Conservation (phyloP, 2,888 invertebrate genomes). For the Sesia apiformis region DNA sequence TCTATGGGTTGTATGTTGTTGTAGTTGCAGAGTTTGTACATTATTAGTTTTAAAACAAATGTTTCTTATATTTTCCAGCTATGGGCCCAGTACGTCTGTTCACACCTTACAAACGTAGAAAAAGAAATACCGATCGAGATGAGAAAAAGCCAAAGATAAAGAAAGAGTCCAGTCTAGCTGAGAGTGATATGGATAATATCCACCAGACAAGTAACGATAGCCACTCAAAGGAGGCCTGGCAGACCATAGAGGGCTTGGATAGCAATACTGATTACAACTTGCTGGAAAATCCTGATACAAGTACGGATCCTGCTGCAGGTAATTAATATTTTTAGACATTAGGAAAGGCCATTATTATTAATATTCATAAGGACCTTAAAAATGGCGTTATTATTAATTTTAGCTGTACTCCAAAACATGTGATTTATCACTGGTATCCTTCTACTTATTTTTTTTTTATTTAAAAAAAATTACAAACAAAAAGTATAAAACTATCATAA, state of each 20-base stretch:
- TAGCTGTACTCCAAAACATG: too few relatives aligned
- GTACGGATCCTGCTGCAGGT: too few relatives aligned
- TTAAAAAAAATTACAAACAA: too few relatives aligned
- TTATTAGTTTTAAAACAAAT: not conserved
- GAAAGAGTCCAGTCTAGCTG: constrained; percentile 67
- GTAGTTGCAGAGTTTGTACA: too few relatives aligned
- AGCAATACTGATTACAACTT: constrained; percentile 75
- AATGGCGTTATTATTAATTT: not conserved
- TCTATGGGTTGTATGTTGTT: too few relatives aligned
- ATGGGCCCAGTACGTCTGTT: constrained; percentile 93
- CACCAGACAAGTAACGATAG: constrained; percentile 56
- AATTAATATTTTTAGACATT: too few relatives aligned
- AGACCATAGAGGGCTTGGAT: constrained; percentile 79
- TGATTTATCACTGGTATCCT: too few relatives aligned
- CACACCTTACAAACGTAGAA: constrained; percentile 92
- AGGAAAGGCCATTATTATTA: too few relatives aligned
- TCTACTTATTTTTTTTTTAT: too few relatives aligned
- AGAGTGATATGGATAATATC: constrained; percentile 74
- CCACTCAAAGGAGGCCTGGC: constrained; percentile 77
- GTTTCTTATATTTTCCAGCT: constrained; percentile 57
- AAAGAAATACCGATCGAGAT: constrained; percentile 57
- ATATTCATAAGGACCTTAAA: not conserved
- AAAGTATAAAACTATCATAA: too few relatives aligned
- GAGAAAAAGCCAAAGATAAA: constrained; percentile 57
- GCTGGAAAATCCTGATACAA: constrained; percentile 61